Evolutionary conservation across 1,140 invertebrate genomes (phyloP).

Genomic region (Brachionus paranguensis): DNA sequence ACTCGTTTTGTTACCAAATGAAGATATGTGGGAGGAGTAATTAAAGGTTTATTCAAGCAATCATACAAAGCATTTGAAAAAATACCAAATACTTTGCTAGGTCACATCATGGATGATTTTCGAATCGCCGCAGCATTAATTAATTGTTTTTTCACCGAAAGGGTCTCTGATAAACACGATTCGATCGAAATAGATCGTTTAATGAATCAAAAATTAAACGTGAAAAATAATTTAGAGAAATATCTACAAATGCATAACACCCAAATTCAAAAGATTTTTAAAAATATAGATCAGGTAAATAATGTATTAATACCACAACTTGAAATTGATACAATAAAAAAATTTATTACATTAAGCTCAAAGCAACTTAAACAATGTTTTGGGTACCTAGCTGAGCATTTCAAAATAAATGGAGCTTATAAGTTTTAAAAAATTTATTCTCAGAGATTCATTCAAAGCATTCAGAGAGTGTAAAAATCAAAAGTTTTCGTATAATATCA

Average conservation of each 20-base stretch:
- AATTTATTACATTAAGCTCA: not conserved
- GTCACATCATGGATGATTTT: not conserved
- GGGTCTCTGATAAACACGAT: not conserved
- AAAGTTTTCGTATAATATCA: no score
- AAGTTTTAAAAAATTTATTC: not conserved
- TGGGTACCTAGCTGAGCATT: not conserved
- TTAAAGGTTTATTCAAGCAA: no score
- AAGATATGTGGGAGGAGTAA: no score
- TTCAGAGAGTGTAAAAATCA: no score
- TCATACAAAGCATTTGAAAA: no score
- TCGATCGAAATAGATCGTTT: not conserved
- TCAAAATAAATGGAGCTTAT: not conserved
- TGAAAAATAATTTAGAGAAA: not conserved
- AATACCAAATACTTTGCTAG: no score
- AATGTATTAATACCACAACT: not conserved
- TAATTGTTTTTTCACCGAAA: not conserved
- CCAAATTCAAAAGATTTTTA: not conserved
- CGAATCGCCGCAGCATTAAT: not conserved
- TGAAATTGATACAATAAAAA: not conserved
- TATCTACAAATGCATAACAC: not conserved
- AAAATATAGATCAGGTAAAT: not conserved
- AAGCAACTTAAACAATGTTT: not conserved
- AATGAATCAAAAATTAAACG: not conserved
- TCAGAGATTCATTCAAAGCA: no score
- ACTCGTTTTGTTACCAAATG: no score